Percentiles rank a stretch among this genome's conserved stretches.
Conservation (phyloP, 2,888 invertebrate species). For the Macrosoma leucophasiata region DNA sequence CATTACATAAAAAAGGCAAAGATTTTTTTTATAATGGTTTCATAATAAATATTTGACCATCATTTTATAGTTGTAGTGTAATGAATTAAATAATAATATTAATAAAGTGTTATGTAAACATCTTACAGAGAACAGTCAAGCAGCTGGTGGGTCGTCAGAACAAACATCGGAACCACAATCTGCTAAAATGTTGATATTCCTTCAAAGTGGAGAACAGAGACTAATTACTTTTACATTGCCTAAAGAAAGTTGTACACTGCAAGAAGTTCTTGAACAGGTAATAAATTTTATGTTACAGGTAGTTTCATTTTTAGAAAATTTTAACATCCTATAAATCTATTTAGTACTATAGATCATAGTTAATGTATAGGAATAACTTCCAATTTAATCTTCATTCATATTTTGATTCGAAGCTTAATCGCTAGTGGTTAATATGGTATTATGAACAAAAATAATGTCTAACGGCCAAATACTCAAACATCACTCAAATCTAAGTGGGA, state of each 20-base stretch:
- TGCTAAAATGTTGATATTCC: constrained; percentile 86
- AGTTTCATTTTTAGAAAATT: not conserved
- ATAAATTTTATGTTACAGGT: not conserved
- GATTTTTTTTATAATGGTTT: too few relatives aligned
- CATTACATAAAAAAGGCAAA: too few relatives aligned
- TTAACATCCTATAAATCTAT: constrained; percentile 1
- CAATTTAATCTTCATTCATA: too few relatives aligned
- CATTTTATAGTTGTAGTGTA: too few relatives aligned
- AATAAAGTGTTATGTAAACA: too few relatives aligned
- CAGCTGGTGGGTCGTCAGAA: constrained; percentile 53
- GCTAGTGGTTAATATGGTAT: not conserved
- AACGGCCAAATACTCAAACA: too few relatives aligned
- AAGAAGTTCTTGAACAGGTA: constrained; percentile 87
- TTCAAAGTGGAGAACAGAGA: constrained; percentile 86
- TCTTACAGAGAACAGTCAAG: constrained; percentile 54
- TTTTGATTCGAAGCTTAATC: not conserved
- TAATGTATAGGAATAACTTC: too few relatives aligned
- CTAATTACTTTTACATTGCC: constrained; percentile 88
- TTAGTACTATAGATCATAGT: not conserved
- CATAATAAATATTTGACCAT: too few relatives aligned
- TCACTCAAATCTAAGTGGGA: too few relatives aligned
- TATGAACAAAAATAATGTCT: not conserved
- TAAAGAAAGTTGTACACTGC: constrained; percentile 87
- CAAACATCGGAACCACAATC: constrained; percentile 77
- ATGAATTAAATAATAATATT: too few relatives aligned